Conservation (phyloP, 2,888 invertebrate species). For the Spialia ferax region DNA sequence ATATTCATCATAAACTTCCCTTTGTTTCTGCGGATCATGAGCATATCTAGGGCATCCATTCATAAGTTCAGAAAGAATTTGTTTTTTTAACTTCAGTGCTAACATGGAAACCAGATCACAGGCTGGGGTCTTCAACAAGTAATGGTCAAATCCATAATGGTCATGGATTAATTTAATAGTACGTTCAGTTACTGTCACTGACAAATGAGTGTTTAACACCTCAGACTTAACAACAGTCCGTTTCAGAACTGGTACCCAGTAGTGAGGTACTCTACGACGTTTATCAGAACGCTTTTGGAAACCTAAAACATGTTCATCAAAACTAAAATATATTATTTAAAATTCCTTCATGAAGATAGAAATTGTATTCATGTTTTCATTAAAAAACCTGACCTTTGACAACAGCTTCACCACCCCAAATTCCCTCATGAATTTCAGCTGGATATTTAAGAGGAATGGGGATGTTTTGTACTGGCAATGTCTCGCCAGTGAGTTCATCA, state of each 20-base stretch:
- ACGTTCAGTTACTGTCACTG: constrained; percentile 93
- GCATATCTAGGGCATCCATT: constrained; percentile 89
- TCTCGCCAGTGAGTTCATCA: constrained; percentile 91
- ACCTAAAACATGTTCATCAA: constrained; percentile 67
- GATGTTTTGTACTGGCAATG: constrained; percentile 91
- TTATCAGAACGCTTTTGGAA: constrained; percentile 89
- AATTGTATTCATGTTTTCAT: not conserved
- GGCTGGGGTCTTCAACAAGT: constrained; percentile 96
- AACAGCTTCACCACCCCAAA: constrained; percentile 99
- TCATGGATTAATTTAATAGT: constrained; percentile 95
- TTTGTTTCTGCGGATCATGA: constrained; percentile 88
- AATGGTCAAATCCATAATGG: constrained; percentile 97
- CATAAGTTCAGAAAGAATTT: constrained; percentile 91
- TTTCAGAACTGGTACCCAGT: constrained; percentile 95
- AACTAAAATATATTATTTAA: not conserved
- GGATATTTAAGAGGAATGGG: constrained; percentile 93
- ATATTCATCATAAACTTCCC: constrained; percentile 92
- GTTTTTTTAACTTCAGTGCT: constrained; percentile 94
- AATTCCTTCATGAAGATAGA: not conserved
- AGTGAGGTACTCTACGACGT: constrained; percentile 91
- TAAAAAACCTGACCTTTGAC: constrained; percentile 88
- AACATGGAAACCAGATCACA: constrained; percentile 96
- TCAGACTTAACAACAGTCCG: constrained; percentile 95
- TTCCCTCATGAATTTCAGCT: constrained; percentile 92
- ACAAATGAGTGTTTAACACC: constrained; percentile 94